These are phyloP conservation scores for Cebus imitator DNA, from an alignment of 2,113 vertebrate genomes.

Conservation along the genomic window DNA sequence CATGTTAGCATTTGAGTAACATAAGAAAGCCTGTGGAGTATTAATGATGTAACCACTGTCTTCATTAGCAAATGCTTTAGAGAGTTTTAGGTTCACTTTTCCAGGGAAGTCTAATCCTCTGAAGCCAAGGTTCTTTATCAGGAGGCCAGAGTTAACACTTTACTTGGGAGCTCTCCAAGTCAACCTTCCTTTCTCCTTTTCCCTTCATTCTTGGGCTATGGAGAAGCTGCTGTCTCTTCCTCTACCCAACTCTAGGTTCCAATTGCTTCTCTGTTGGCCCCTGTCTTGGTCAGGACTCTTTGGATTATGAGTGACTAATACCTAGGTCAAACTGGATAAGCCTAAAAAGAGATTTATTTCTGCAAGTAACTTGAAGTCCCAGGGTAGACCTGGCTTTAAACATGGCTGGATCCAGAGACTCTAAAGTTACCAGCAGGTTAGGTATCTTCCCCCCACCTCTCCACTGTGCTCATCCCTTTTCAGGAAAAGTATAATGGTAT, in stretches of 20 bases:
- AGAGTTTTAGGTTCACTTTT: not conserved
- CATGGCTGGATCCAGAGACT: not conserved
- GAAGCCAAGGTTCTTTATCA: not conserved
- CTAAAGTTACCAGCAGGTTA: not conserved
- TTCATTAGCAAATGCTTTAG: not conserved
- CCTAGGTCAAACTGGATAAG: not conserved
- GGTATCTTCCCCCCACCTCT: rapidly evolving
- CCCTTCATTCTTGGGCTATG: not conserved
- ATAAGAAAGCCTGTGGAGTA: not conserved
- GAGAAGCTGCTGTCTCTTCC: not conserved
- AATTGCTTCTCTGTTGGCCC: not conserved
- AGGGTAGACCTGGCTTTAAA: not conserved
- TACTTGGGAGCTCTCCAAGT: not conserved
- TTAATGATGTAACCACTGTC: not conserved
- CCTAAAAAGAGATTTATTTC: not conserved
- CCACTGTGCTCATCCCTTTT: not conserved
- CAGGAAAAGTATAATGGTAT: not conserved
- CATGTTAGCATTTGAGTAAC: not conserved
- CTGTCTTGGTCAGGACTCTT: not conserved
- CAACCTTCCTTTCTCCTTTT: not conserved
- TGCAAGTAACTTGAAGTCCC: not conserved
- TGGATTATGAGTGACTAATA: not conserved
- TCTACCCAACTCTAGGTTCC: not conserved
- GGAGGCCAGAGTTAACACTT: not conserved
- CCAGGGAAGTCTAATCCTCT: not conserved